Evolutionary conservation across 53 echinoderm and acorn worm genomes (phyloP), one percentile per base, ranked within the genome.

Genomic region (Glandiceps talaboti): DNA sequence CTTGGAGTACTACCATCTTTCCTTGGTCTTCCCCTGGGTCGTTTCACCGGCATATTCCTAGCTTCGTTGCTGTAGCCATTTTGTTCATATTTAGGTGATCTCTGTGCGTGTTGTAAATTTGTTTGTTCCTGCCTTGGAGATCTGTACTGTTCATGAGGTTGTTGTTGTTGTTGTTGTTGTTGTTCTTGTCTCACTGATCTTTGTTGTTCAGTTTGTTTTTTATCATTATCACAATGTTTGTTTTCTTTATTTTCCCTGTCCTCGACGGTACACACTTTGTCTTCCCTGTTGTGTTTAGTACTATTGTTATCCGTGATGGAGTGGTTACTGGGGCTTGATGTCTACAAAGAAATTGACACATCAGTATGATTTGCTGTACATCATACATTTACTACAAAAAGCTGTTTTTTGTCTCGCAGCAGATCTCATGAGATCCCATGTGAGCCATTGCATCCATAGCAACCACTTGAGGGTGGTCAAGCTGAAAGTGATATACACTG

Each of bases 211-310:
- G 20, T 45, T 45, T 45, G 64, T 45, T 20, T 45, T 6, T 12
- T 20, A 45, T 45, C 64, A 20, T 45, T 45, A 6, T 45, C 64
- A 20, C 20, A 45, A 45, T 45, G 64, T 45, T 45, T 45, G 64
- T 45, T 45, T 20, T 45, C 64, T 20, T 45, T 45, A 20, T 45
- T 45, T 45, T 45, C 64, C 64, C 64, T 45, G 64, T 45, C 64
- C 64, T 45, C 64, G 6, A 20, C 20, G 20, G 79, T 29, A 83
- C 86, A 0, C 83, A 83, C 26, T 86, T 80, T 27, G 80, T 77
- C 30, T 76, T 76, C 28, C 86, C 86, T 28, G 86, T 89, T 31
- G 74, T 79, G 12, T 75, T 80, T 1, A 80, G n/a, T n/a, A n/a
- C n/a, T n/a, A n/a, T n/a, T n/a, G n/a, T n/a, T n/a, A n/a, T n/a